Base-by-base conservation (phyloP, 2,797 vertebrate genomes). In the Serranus cabrilla region DNA sequence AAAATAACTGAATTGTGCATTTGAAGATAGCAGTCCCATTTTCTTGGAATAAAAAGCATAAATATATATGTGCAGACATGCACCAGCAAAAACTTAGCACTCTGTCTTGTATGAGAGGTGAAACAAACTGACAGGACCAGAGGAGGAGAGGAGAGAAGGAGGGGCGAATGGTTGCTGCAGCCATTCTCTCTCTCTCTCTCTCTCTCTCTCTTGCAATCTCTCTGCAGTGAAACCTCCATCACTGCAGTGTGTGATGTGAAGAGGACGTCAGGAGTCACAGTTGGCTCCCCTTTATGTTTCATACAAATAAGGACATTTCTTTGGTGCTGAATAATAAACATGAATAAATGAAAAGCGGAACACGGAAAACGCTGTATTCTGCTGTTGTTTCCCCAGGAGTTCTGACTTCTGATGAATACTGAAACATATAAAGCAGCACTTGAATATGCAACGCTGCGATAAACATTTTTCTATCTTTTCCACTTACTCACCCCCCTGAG, bases 61-160 rank as follows among this genome's bases (percentile, higher is more conserved):
- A 34, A 34, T 34, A 6, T 50, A 12, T 71, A 23, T 60, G 20
- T 46, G 13, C 2, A 40, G 20, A 57, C 25, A 17, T 16, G n/a
- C 56, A 74, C 37, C n/a, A 71, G 63, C 20, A 65, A 61, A 80
- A 46, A 78, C 47, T 66, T 40, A 42, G 37, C 21, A 65, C 69
- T 69, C 31, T 54, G 17, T 65, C 43, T 40, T 73, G 43, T 71
- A 65, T 52, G 72, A 27, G 73, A 78, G 66, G 62, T 65, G 74
- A 86, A 58, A 81, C 56, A 76, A 78, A 84, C 39, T 83, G 87
- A 86, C 86, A 89, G 79, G 68, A 71, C 45, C 27, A 78, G 74
- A 61, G 58, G 56, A 74, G 68, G 18, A 31, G 47, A 60, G 55
- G 60, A 69, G 52, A 47, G 42, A 72, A 25, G 31, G 61, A 81